phyloP scores from a whole-genome alignment of 2,113 vertebrate genomes.

The Candoia aspera region DNA sequence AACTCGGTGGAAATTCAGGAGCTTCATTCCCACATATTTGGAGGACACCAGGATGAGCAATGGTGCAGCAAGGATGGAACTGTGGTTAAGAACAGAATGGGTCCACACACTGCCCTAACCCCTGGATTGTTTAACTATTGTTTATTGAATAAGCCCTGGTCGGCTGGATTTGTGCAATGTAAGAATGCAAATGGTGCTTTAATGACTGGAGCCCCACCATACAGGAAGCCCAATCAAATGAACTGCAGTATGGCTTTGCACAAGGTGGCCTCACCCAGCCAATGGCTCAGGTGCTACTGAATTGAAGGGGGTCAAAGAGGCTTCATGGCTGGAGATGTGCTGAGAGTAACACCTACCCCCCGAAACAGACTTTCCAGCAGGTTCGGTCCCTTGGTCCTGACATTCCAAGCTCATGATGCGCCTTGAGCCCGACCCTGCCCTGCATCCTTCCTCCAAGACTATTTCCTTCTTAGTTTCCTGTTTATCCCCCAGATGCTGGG shows the following conservation, averaged over 20 bases:
- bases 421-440: background rate
- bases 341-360: background rate
- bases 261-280: background rate
- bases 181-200: too few species aligned
- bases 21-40: too few species aligned
- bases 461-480: constrained; percentile 21
- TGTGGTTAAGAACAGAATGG: too few species aligned
- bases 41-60: too few species aligned
- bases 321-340: background rate
- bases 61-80: too few species aligned
- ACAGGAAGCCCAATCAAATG: background rate
- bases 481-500: constrained; percentile 15
- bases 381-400: background rate
- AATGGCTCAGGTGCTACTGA: too few species aligned
- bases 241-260: background rate
- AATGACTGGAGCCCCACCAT: too few species aligned
- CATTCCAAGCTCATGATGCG: constrained; percentile 21
- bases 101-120: too few species aligned
- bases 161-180: too few species aligned
- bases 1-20: too few species aligned
- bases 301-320: background rate
- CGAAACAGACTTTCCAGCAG: background rate
- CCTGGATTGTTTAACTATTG: too few species aligned
- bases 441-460: constrained; percentile 18
- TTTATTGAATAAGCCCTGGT: too few species aligned